Evolutionary conservation across 2,797 vertebrate species (phyloP).

Genomic region (Pangasius macronema): DNA sequence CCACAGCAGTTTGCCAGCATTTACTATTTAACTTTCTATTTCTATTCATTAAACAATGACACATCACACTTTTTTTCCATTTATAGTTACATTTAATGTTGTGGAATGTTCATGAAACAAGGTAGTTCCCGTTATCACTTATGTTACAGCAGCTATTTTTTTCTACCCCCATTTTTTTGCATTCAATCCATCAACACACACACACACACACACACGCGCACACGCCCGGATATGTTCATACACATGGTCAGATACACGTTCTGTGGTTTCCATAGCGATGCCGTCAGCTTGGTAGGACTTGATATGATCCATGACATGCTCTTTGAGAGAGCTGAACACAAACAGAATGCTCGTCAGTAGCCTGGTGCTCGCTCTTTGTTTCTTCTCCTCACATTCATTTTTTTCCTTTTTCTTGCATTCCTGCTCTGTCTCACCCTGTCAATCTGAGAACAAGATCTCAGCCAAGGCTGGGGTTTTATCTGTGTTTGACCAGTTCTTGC

Average conservation of each 20-base stretch:
- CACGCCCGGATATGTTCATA: not conserved
- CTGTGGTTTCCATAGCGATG: slow-evolving; percentile 23
- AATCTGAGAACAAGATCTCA: slow-evolving; percentile 61
- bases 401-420: slow-evolving; percentile 54
- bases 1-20: not conserved
- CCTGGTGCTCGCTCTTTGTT: slow-evolving; percentile 1
- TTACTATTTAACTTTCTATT: not conserved
- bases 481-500: slow-evolving; percentile 23
- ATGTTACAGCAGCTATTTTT: not conserved
- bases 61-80: too few relatives aligned
- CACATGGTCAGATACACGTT: slow-evolving; percentile 11
- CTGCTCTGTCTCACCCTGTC: slow-evolving; percentile 55
- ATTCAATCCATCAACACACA: not conserved
- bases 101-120: not conserved
- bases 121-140: not conserved
- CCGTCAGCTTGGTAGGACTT: slow-evolving; percentile 33
- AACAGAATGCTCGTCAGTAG: slow-evolving; percentile 45
- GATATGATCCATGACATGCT: slow-evolving; percentile 42
- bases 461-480: slow-evolving; percentile 40
- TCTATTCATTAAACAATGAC: not conserved
- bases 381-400: slow-evolving; percentile 22
- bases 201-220: not conserved
- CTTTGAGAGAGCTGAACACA: slow-evolving; percentile 32
- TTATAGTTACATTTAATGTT: not conserved
- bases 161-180: not conserved